Base-by-base conservation (phyloP, 2,888 invertebrate genomes). In the Thereva unica region DNA sequence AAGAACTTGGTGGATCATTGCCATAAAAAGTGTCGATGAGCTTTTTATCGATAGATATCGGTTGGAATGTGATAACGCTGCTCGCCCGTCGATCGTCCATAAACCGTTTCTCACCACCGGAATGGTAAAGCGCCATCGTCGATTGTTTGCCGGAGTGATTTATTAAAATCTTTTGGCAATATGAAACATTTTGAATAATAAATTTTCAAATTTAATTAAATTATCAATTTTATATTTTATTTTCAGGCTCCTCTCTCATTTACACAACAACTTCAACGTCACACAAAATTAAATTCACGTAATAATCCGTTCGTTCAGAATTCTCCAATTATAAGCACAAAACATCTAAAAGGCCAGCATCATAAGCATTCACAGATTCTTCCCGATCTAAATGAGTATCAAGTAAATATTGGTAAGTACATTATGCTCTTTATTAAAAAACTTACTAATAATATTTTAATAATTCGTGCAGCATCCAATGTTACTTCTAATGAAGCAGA, bases 241-340 rank as follows among this genome's bases (percentile, higher is more conserved):
- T 67, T 68, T 67, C 23, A 83, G 71, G 83, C 88, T 69, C 90
- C 90, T 9, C 84, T 95, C 76, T 93, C 95, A 56, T 96, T 95
- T 81, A 95, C 95, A 3, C 95, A 95, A 80, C 95, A 95, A 83
- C 85, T 96, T 63, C 95, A 95, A 71, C 77, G 81, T 47, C 81
- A 81, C 71, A 78, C 78, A 57, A 80, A 80, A 69, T 75, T 80
- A 3, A 79, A 76, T 71, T 78, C 78, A 44, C 76, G 80, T 63
- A 80, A 80, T 70, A 80, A 80, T 76, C 78, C 77, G 7, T 77
- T 77, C 64, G 73, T 77, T 63, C 77, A 77, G 67, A 74, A 75
- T 67, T 72, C 76, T 44, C 73, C 77, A 44, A 76, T 79, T 72
- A 73, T 77, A 8, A 78, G 75, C 70, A 76, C 78, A 6, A 80